Conservation (phyloP, 2,888 invertebrate species). For the Acleris laterana region DNA sequence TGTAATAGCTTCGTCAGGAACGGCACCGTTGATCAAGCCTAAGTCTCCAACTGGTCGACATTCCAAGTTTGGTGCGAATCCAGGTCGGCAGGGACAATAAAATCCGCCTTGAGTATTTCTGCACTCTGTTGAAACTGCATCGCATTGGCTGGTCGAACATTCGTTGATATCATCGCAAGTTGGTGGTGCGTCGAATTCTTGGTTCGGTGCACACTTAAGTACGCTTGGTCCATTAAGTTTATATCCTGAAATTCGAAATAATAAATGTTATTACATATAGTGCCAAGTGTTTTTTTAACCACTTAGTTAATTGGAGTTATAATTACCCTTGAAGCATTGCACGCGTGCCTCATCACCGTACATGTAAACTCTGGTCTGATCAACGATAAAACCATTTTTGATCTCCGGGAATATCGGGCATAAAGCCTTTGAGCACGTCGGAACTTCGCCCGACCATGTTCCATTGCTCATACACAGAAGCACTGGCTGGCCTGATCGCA, state of each 20-base stretch:
- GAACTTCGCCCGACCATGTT: slow-evolving; percentile 96
- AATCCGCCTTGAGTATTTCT: slow-evolving; percentile 95
- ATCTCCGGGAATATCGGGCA: slow-evolving; percentile 91
- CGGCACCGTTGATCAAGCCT: slow-evolving; percentile 93
- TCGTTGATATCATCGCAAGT: slow-evolving; percentile 97
- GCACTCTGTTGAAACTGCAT: slow-evolving; percentile 95
- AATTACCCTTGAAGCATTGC: slow-evolving; percentile 90
- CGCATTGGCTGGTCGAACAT: slow-evolving; percentile 94
- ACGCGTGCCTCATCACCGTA: slow-evolving; percentile 96
- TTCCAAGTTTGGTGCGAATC: slow-evolving; percentile 93
- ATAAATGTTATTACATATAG: not conserved
- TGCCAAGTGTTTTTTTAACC: not conserved
- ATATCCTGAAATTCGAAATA: slow-evolving; percentile 84
- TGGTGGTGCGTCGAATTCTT: slow-evolving; percentile 92
- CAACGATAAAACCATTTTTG: slow-evolving; percentile 94
- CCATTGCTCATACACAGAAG: slow-evolving; percentile 97
- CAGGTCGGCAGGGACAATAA: slow-evolving; percentile 93
- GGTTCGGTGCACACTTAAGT: slow-evolving; percentile 93
- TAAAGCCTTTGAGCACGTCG: slow-evolving; percentile 91
- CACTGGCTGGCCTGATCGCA: slow-evolving; percentile 94
- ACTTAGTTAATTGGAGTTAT: not conserved
- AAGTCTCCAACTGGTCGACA: slow-evolving; percentile 96
- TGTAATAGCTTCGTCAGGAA: slow-evolving; percentile 94
- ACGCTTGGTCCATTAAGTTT: slow-evolving; percentile 93
- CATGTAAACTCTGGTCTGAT: slow-evolving; percentile 89